Conservation (phyloP, 2,797 vertebrate species). For the Scomberomorus guttatus region DNA sequence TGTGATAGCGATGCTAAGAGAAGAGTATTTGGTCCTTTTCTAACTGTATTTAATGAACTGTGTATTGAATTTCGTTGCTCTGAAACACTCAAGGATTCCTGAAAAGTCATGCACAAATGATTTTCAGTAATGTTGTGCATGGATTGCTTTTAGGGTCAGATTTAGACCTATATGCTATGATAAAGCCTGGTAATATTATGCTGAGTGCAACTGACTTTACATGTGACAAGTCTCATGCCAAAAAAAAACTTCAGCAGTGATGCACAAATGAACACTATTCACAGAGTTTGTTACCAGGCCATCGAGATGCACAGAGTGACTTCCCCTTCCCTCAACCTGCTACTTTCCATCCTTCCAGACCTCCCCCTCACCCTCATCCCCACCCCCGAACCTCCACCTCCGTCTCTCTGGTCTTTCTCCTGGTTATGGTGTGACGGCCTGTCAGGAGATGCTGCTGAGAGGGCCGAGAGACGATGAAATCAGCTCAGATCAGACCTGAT, state of each 20-base stretch:
- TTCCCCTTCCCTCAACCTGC: slow-evolving; percentile 25
- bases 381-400: not conserved
- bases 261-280: not conserved
- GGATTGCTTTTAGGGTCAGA: not conserved
- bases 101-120: too few species aligned
- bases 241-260: not conserved
- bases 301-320: slow-evolving; percentile 5
- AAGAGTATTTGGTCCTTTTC: too few species aligned
- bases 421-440: slow-evolving; percentile 68
- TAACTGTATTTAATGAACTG: too few species aligned
- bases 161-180: too few species aligned
- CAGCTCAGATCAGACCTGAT: slow-evolving; percentile 75
- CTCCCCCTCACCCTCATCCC: not conserved
- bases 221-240: not conserved
- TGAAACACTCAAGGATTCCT: too few species aligned
- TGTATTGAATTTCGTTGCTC: too few species aligned
- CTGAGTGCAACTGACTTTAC: not conserved
- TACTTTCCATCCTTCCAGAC: slow-evolving; percentile 5
- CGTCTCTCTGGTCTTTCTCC: slow-evolving; percentile 43
- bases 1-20: too few species aligned
- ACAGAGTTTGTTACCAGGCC: slow-evolving; percentile 14
- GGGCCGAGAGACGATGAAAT: slow-evolving; percentile 59
- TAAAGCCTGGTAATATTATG: not conserved
- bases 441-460: slow-evolving; percentile 68
- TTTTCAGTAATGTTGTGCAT: not conserved